These are phyloP conservation scores for Agonopterix alstromeriana DNA, from an alignment of 2,888 invertebrate genomes.

Conservation along the genomic window DNA sequence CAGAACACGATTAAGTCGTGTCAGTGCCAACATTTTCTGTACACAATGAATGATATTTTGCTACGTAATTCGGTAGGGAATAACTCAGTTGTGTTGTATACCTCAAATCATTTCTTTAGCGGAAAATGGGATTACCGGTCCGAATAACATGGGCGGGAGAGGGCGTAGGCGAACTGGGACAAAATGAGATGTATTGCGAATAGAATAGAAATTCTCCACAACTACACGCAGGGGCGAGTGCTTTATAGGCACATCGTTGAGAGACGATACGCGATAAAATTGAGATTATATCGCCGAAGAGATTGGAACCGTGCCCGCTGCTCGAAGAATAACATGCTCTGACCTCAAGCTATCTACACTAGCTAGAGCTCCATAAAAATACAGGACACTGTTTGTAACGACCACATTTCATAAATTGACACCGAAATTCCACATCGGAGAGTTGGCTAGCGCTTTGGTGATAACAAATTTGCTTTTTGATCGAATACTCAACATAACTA, in stretches of 20 bases:
- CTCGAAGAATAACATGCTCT: conserved; percentile 8
- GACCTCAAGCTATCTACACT: conserved; percentile 7
- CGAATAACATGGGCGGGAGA: conserved; percentile 22
- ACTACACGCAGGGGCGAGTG: conserved; percentile 17
- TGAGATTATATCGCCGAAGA: conserved; percentile 36
- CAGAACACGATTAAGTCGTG: not conserved
- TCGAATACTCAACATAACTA: no score
- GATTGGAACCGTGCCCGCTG: conserved; percentile 46
- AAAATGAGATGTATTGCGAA: conserved; percentile 32
- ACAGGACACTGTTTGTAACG: not conserved
- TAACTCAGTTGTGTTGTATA: conserved; percentile 19
- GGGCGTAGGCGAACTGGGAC: conserved; percentile 18
- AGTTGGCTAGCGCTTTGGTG: no score
- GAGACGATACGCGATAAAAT: conserved; percentile 41
- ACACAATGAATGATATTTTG: conserved; percentile 14
- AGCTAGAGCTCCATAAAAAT: not conserved
- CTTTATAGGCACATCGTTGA: conserved; percentile 22
- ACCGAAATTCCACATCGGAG: no score
- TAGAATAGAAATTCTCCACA: conserved; percentile 18
- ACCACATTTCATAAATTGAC: not conserved
- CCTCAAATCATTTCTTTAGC: conserved; percentile 24
- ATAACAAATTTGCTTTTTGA: no score
- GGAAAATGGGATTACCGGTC: conserved; percentile 31
- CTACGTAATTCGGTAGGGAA: conserved; percentile 13
- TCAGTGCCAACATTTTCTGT: conserved; percentile 6